Percentiles rank a stretch among this genome's conserved stretches.
Evolutionary conservation across 1,140 invertebrate genomes (phyloP).

Genomic region (Magallana ariakensis): DNA sequence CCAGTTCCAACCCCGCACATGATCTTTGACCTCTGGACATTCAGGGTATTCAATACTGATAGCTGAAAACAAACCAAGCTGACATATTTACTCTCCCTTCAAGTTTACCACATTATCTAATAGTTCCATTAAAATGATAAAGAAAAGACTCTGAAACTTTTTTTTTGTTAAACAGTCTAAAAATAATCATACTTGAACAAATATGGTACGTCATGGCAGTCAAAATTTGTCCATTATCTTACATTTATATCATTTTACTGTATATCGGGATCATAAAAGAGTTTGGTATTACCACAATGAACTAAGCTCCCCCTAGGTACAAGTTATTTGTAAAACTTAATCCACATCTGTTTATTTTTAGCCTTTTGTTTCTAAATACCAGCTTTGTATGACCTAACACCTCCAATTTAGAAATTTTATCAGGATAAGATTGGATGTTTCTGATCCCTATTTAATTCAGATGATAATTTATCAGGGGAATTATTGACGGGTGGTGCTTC

Average conservation of each 20-base stretch:
- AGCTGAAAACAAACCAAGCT: constrained; percentile 50
- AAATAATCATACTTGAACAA: no score
- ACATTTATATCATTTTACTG: no score
- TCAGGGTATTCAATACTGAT: constrained; percentile 53
- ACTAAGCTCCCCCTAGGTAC: no score
- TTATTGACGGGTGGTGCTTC: not conserved
- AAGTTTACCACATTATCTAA: no score
- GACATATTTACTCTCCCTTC: not conserved
- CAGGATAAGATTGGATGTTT: not conserved
- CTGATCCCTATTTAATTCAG: not conserved
- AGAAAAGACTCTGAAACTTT: no score
- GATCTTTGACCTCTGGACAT: constrained; percentile 42
- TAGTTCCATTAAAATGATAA: no score
- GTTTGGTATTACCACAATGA: no score
- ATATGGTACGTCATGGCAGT: no score
- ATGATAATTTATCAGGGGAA: not conserved
- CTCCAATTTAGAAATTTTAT: not conserved
- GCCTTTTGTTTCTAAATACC: not conserved
- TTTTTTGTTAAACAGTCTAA: no score
- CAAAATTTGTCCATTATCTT: no score
- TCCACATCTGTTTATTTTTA: not conserved
- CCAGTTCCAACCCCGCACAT: constrained; percentile 56
- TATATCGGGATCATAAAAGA: no score
- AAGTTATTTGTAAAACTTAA: no score
- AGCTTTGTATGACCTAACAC: not conserved